Conservation (phyloP, 2,888 invertebrate species). For the Parapristionchus giblindavisi region DNA sequence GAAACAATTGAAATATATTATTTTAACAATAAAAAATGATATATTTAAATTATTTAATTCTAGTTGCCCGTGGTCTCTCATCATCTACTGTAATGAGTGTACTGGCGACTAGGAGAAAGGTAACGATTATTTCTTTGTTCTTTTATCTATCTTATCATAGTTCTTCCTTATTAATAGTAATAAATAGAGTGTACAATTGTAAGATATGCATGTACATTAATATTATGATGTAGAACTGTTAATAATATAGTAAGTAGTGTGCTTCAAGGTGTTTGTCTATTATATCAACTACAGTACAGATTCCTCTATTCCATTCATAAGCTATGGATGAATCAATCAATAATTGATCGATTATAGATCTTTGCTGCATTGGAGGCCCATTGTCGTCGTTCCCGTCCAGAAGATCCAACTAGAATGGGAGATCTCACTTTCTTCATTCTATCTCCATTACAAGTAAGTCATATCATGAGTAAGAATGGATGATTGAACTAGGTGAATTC, state of each 20-base stretch:
- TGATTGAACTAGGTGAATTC: not conserved
- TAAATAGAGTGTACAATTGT: too few species aligned
- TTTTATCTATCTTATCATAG: too few species aligned
- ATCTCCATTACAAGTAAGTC: slow-evolving; percentile 60
- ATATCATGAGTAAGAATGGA: not conserved
- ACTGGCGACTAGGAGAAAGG: slow-evolving; percentile 86
- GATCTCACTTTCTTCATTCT: slow-evolving; percentile 76
- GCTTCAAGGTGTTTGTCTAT: too few species aligned
- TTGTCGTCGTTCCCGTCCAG: slow-evolving; percentile 85
- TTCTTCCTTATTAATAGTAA: too few species aligned
- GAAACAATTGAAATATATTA: not conserved
- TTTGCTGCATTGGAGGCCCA: slow-evolving; percentile 95
- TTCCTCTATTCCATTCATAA: too few species aligned
- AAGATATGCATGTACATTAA: too few species aligned
- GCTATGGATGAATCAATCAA: not conserved
- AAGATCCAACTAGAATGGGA: slow-evolving; percentile 93
- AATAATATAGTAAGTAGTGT: too few species aligned
- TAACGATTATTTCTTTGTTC: not conserved
- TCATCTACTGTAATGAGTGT: slow-evolving; percentile 82
- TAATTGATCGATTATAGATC: slow-evolving; percentile 76
- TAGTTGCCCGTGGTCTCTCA: slow-evolving; percentile 85
- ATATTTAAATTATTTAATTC: slow-evolving; percentile 10
- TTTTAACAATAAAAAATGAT: not conserved
- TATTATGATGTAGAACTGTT: too few species aligned
- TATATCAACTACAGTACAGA: too few species aligned